These are phyloP conservation scores for Sepiola atlantica DNA, from an alignment of 2,888 invertebrate species.

Conservation along the genomic window DNA sequence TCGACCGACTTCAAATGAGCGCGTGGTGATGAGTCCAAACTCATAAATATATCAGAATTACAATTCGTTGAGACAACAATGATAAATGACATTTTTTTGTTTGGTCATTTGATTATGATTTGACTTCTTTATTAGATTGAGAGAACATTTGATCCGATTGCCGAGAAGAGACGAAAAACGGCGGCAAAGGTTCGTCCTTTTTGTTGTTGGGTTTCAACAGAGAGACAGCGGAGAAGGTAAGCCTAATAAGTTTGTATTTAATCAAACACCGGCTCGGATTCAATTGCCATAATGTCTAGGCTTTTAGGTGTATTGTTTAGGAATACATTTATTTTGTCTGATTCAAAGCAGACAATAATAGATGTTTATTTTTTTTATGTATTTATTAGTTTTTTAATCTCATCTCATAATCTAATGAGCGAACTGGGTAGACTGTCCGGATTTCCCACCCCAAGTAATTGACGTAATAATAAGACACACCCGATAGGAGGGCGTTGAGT, in stretches of 20 bases:
- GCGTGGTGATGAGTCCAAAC: neutral
- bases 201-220: neutral
- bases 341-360: neutral
- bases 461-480: neutral
- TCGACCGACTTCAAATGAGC: neutral
- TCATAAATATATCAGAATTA: neutral
- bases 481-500: neutral
- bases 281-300: neutral
- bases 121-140: neutral
- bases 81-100: neutral
- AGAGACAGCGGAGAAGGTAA: neutral
- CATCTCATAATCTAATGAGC: neutral
- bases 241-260: neutral
- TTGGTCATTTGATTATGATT: neutral
- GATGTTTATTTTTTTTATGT: too few species aligned
- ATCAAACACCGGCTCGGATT: neutral
- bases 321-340: neutral
- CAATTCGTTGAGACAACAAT: neutral
- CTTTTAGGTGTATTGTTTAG: neutral
- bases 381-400: too few species aligned
- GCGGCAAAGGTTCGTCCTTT: neutral
- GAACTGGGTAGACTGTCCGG: neutral
- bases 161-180: neutral
- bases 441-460: neutral
- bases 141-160: neutral